Evolutionary conservation across 2,888 invertebrate genomes (phyloP), one percentile per base, ranked within the genome.

Genomic region (Ganaspis brasiliensis): DNA sequence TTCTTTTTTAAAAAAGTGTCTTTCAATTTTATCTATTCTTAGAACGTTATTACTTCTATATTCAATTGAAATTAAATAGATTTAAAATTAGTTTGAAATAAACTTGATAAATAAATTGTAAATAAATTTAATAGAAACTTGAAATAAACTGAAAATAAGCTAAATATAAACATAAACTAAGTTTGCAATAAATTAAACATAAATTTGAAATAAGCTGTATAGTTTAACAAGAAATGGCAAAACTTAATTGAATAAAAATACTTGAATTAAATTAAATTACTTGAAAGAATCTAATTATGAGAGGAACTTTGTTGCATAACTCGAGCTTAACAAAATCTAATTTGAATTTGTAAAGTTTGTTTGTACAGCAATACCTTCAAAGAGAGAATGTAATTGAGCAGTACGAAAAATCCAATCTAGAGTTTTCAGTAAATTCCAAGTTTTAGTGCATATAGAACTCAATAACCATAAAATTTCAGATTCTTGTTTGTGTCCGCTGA

Each of bases 391-490:
- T 40, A 40, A 14, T 21, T 14, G 40, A 40, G 21, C 14, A 12
- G 21, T 21, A 2, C 21, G 16, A 52, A 63, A 21, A 0, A 63
- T n/a, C 63, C 40, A 63, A 40, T 63, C 63, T 63, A 4, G 21
- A 21, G 1, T 21, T 63, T 63, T 40, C 21, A 24, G 40, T 19
- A 6, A 21, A 40, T 10, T n/a, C 4, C 8, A 63, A 21, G 10
- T 10, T 49, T 24, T 26, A 67, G 24, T 67, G 0, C 26, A n/a
- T 45, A 40, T 67, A 24, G 45, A 67, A 67, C 45, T 67, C 14
- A 45, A 40, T 67, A 67, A 67, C 67, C 45, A 26, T 67, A 67
- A 67, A 67, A 67, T 45, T 45, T 37, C 6, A 21, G 6, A 14
- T 37, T 4, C 37, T 31, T 63, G 37, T 21, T 24, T 9, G 31